A percentile compares a stretch with the other conserved stretches of the same genome.
These are phyloP conservation scores for Cryptocephalus moraei DNA, from an alignment of 2,888 invertebrate species.

Conservation along the genomic window DNA sequence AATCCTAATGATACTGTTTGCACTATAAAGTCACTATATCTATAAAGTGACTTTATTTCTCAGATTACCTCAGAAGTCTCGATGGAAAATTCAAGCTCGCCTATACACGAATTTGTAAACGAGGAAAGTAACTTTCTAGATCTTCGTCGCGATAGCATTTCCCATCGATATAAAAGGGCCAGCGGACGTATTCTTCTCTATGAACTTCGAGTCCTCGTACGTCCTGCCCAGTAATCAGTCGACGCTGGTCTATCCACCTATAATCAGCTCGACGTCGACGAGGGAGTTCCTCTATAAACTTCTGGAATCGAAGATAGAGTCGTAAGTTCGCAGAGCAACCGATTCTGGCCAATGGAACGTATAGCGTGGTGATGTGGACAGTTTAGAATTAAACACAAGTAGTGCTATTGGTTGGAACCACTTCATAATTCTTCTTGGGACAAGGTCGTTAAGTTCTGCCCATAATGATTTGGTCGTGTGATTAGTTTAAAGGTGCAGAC, in stretches of 20 bases:
- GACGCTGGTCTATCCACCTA: conserved; percentile 24
- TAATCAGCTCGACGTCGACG: conserved; percentile 18
- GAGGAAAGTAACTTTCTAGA: conserved; percentile 41
- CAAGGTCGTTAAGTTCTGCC: too few relatives aligned
- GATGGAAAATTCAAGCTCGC: too few relatives aligned
- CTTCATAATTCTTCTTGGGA: too few relatives aligned
- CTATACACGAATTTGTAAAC: too few relatives aligned
- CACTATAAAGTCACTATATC: too few relatives aligned
- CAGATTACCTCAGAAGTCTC: too few relatives aligned
- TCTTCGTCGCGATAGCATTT: conserved; percentile 58
- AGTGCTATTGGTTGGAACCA: neutral
- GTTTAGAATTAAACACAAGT: neutral
- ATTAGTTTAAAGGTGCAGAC: too few relatives aligned
- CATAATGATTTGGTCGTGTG: too few relatives aligned
- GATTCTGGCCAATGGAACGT: neutral
- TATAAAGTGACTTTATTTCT: too few relatives aligned
- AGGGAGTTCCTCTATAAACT: conserved; percentile 23
- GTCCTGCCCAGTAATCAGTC: conserved; percentile 46
- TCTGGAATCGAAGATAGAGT: conserved; percentile 25
- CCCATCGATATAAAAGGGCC: conserved; percentile 58
- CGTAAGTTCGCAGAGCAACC: conserved; percentile 16
- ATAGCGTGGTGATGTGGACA: neutral
- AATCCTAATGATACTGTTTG: too few relatives aligned
- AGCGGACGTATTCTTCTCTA: conserved; percentile 56
- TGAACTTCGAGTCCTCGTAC: conserved; percentile 65